Conservation (phyloP, 2,113 vertebrate genomes). For the Lepus europaeus region DNA sequence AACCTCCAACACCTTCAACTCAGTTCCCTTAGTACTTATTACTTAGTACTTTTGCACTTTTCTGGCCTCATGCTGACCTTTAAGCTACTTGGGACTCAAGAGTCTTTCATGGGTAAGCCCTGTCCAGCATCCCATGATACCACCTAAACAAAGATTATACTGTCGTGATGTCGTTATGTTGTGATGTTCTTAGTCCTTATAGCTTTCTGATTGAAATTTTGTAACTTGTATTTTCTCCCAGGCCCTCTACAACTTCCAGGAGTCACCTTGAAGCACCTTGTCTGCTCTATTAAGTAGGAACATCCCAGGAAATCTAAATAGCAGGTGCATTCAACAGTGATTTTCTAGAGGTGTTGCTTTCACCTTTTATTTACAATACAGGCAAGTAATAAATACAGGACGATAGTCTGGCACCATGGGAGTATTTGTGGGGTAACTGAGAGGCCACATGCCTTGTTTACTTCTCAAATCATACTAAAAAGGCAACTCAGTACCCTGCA, state of each 20-base stretch:
- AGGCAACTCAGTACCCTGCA: neutral
- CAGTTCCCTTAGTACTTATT: neutral
- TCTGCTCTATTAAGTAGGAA: neutral
- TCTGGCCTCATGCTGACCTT: neutral
- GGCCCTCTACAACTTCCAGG: neutral
- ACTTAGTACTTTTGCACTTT: neutral
- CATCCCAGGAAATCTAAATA: constrained; percentile 1
- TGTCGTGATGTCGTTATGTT: neutral
- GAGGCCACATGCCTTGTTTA: neutral
- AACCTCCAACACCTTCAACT: neutral
- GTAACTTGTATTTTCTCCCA: neutral
- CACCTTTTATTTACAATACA: neutral
- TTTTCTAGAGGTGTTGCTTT: constrained; percentile 31
- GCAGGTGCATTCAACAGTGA: neutral
- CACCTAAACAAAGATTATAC: neutral
- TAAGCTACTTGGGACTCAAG: neutral
- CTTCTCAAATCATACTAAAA: neutral
- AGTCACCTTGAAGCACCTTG: neutral
- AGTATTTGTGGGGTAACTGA: neutral
- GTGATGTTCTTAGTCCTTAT: neutral
- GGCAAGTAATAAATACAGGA: neutral
- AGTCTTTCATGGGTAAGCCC: neutral
- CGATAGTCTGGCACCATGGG: neutral
- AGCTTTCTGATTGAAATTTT: neutral
- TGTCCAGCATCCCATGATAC: neutral